Conservation (phyloP, 2,797 vertebrate species). For the Lagothrix lagotricha region DNA sequence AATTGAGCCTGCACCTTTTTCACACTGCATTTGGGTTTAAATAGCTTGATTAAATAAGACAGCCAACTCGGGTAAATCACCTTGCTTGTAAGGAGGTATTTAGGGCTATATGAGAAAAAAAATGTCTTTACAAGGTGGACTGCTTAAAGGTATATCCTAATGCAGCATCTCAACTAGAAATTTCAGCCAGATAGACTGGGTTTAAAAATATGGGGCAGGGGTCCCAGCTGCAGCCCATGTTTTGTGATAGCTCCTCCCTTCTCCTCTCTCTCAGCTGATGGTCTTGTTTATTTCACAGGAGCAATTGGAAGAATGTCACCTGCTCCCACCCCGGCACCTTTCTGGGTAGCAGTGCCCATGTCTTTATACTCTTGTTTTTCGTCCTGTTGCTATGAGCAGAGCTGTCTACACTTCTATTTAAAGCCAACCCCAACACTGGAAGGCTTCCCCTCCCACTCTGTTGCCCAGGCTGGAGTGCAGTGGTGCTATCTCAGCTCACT, state of each 20-base stretch:
- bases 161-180: not conserved
- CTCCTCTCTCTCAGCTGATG: not conserved
- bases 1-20: slow-evolving; percentile 38
- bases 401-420: not conserved
- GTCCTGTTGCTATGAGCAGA: not conserved
- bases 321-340: not conserved
- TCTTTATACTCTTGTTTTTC: not conserved
- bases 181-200: not conserved
- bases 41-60: slow-evolving; percentile 53
- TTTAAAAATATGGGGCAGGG: not conserved
- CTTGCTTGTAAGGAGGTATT: not conserved
- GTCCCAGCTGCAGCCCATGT: not conserved
- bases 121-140: not conserved
- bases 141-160: not conserved
- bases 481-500: no score
- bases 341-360: not conserved
- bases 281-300: not conserved
- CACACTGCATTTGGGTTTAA: slow-evolving; percentile 40
- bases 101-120: not conserved
- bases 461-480: no score
- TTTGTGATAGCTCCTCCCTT: not conserved
- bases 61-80: slow-evolving; percentile 9
- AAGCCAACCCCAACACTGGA: not conserved
- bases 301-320: not conserved
- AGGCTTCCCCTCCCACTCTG: not conserved